Evolutionary conservation across 2,797 vertebrate species (phyloP), one percentile per base, ranked within the genome.

Genomic region (Lithobates sylvaticus): DNA sequence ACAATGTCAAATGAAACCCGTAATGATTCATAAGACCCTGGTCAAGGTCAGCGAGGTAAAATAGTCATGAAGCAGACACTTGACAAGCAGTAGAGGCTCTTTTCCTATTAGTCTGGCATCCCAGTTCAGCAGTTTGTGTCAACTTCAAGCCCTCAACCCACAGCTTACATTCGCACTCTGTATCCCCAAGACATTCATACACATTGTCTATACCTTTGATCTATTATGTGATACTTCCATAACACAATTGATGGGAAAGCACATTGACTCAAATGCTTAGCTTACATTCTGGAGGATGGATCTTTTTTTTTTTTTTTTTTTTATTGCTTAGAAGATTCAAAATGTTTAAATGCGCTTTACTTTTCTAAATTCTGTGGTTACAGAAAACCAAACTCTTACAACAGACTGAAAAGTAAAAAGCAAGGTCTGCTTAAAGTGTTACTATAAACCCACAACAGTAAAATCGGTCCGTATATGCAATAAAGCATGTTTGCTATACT

Each of bases 11-110:
- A 74, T 69, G n/a, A 58, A 27, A 61, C 61, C 13, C 77, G 21
- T n/a, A 78, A 74, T 85, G 84, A 85, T 85, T 85, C 61, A 85
- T 81, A 44, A 50, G 78, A 39, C 69, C 29, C 32, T 32, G 42
- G 76, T 85, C 77, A 85, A 81, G 70, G 70, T 80, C 39, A 85
- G 27, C 1, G 23, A 76, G 47, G 69, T 67, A 75, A 79, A 80
- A 80, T 27, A 75, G 78, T 39, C 23, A 68, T 44, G 16, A 78
- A 73, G 54, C 70, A 85, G 69, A 74, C 77, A 68, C 42, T 26
- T 78, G 44, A 64, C 42, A 73, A 23, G 58, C 72, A 34, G 39
- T 47, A 26, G 39, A 67, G 82, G 15, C 23, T 39, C 13, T 76
- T 76, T 34, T 65, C 78, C 47, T 54, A 42, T 84, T 78, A 42